These are phyloP conservation scores for Tinea trinotella DNA, from an alignment of 2,888 invertebrate genomes.

Conservation along the genomic window DNA sequence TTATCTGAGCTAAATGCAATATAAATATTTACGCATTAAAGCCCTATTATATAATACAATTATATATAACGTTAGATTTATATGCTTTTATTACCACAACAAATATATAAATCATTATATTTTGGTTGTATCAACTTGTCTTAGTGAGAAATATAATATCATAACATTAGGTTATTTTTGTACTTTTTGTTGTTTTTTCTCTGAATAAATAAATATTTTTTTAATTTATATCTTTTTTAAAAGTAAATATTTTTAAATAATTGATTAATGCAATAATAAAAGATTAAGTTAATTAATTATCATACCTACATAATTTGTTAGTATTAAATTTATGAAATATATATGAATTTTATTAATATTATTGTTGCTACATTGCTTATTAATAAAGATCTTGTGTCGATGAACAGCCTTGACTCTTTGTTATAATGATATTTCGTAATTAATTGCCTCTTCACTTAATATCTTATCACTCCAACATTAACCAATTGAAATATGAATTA, in stretches of 20 bases:
- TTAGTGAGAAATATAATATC: too few species aligned
- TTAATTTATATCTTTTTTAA: too few species aligned
- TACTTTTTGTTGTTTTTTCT: too few species aligned
- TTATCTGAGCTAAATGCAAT: too few species aligned
- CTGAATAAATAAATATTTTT: too few species aligned
- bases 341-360: slow-evolving; percentile 16
- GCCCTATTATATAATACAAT: too few species aligned
- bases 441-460: slow-evolving; percentile 17
- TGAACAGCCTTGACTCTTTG: slow-evolving; percentile 15
- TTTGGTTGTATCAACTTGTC: too few species aligned
- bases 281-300: not conserved
- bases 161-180: too few species aligned
- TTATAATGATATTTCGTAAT: slow-evolving; percentile 17
- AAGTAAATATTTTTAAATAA: not conserved
- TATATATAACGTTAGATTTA: too few species aligned
- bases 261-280: not conserved
- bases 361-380: slow-evolving; percentile 13
- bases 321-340: slow-evolving; percentile 15
- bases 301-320: slow-evolving; percentile 6
- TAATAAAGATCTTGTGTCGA: slow-evolving; percentile 15
- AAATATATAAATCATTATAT: too few species aligned
- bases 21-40: too few species aligned
- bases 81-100: too few species aligned
- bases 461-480: slow-evolving; percentile 7
- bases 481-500: not conserved